Conservation (phyloP, 2,888 invertebrate species). For the Apotomis turbidana region DNA sequence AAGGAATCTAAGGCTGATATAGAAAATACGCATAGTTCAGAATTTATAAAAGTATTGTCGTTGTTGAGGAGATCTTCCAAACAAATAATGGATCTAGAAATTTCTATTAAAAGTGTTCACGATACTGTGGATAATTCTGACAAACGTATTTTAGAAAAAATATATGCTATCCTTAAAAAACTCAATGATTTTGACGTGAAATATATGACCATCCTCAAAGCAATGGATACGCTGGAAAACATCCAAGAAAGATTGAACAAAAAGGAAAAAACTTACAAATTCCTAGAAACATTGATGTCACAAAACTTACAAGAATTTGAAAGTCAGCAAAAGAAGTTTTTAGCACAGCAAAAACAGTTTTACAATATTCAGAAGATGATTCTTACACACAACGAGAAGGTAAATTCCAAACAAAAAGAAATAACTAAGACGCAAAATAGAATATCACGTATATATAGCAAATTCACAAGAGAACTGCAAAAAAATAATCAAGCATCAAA, state of each 20-base stretch:
- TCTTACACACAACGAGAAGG: slow-evolving; percentile 72
- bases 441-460: slow-evolving; percentile 70
- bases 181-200: slow-evolving; percentile 67
- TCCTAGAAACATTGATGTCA: slow-evolving; percentile 61
- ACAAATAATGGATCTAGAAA: slow-evolving; percentile 72
- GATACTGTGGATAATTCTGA: slow-evolving; percentile 57
- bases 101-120: slow-evolving; percentile 66
- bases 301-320: slow-evolving; percentile 67
- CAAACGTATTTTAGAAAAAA: slow-evolving; percentile 60
- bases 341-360: slow-evolving; percentile 71
- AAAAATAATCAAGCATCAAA: slow-evolving; percentile 67
- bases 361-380: slow-evolving; percentile 71
- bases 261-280: slow-evolving; percentile 58
- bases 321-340: slow-evolving; percentile 71
- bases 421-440: slow-evolving; percentile 73
- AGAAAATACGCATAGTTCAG: slow-evolving; percentile 59
- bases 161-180: slow-evolving; percentile 54
- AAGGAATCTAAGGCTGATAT: slow-evolving; percentile 51
- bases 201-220: slow-evolving; percentile 59
- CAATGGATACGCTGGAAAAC: slow-evolving; percentile 58
- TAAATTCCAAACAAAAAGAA: slow-evolving; percentile 66
- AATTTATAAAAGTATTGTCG: slow-evolving; percentile 68
- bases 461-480: slow-evolving; percentile 70
- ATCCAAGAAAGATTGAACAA: slow-evolving; percentile 56
- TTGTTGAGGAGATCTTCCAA: slow-evolving; percentile 74